Conservation (phyloP, 64 coral and sea anemone genomes). For the Actinia tenebrosa region DNA sequence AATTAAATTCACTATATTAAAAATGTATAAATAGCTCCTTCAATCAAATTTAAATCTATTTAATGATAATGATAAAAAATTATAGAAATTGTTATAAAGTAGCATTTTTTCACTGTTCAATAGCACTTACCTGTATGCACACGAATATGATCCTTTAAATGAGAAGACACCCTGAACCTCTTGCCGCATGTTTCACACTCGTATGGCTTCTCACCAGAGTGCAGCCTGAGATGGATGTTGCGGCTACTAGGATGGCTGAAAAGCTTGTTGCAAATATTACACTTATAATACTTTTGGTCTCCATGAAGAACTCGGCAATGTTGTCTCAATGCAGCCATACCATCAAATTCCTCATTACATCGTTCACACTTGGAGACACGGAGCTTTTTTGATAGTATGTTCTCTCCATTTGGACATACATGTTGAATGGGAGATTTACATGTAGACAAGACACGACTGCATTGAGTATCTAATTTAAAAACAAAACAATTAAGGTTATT, state of each 20-base stretch:
- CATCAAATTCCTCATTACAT: slow-evolving; percentile 75
- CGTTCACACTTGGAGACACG: slow-evolving; percentile 78
- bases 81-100: too few species aligned
- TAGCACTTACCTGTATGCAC: slow-evolving; percentile 70
- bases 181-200: slow-evolving; percentile 86
- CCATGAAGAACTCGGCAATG: slow-evolving; percentile 81
- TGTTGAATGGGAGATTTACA: neutral
- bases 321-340: slow-evolving; percentile 66
- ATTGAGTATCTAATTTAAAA: neutral
- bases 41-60: too few species aligned
- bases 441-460: slow-evolving; percentile 2
- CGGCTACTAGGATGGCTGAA: slow-evolving; percentile 93
- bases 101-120: too few species aligned
- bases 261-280: slow-evolving; percentile 84
- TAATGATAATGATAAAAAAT: too few species aligned
- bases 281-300: slow-evolving; percentile 93
- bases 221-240: slow-evolving; percentile 84
- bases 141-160: slow-evolving; percentile 89
- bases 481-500: neutral
- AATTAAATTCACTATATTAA: too few species aligned
- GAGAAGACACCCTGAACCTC: slow-evolving; percentile 76
- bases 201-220: slow-evolving; percentile 92
- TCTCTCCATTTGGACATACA: neutral
- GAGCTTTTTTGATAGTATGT: slow-evolving; percentile 35
- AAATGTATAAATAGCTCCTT: too few species aligned